Percentiles rank a stretch among this genome's conserved stretches.
Evolutionary conservation across 2,888 invertebrate genomes (phyloP).

Genomic region (Aporophyla lueneburgensis): DNA sequence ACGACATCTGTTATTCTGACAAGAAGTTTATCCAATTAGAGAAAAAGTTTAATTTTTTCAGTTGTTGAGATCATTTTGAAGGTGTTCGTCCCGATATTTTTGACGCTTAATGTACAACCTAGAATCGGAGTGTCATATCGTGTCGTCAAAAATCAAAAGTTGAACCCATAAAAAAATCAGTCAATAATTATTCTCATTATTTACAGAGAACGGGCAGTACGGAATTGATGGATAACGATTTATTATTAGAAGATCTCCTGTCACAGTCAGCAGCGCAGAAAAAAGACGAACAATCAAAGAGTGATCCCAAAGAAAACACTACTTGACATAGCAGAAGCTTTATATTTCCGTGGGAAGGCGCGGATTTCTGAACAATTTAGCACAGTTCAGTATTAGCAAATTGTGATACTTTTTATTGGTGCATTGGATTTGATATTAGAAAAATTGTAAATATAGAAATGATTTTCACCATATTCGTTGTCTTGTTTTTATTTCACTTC

Average conservation of each 20-base stretch:
- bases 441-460: slow-evolving; percentile 67
- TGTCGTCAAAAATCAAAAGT: too few species aligned
- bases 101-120: neutral
- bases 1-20: too few species aligned
- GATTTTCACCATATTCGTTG: slow-evolving; percentile 51
- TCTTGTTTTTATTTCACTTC: slow-evolving; percentile 22
- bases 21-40: too few species aligned
- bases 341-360: slow-evolving; percentile 81
- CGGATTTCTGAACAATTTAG: slow-evolving; percentile 68
- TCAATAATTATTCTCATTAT: neutral
- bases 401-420: slow-evolving; percentile 79
- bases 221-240: slow-evolving; percentile 85
- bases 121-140: neutral
- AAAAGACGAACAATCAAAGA: slow-evolving; percentile 77
- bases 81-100: too few species aligned
- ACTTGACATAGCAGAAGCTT: slow-evolving; percentile 84
- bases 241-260: slow-evolving; percentile 84
- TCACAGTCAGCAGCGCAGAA: slow-evolving; percentile 81
- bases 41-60: too few species aligned
- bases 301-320: slow-evolving; percentile 76
- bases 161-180: neutral
- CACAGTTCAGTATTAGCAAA: slow-evolving; percentile 85
- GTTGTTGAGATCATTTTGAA: too few species aligned
- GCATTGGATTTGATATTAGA: slow-evolving; percentile 66
- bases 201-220: slow-evolving; percentile 84